Evolutionary conservation across 2,888 invertebrate species (phyloP), one percentile per base, ranked within the genome.

Genomic region (Agrilus cyanescens): DNA sequence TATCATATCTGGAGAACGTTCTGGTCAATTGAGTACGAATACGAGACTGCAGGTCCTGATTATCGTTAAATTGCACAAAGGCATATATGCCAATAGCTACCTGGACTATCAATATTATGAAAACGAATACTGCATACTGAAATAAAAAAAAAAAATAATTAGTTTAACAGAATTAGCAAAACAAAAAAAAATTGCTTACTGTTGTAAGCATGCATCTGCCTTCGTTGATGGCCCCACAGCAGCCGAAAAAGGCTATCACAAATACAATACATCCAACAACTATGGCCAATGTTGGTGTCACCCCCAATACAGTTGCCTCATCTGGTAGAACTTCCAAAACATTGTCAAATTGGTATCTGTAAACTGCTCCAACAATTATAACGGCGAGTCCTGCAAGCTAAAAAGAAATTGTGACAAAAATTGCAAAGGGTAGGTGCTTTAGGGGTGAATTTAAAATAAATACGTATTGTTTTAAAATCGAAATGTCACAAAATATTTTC

Each of bases 31-130:
- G 56, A 2, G 55, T 43, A n/a, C 43, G 46, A 15, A 65, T 53
- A n/a, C 51, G 41, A 3, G 25, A 12, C 37, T 65, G 66, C 51
- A 84, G 70, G 0, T 59, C 57, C 41, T 70, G 67, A 38, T 74
- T 62, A 46, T 72, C 74, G 4, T 76, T 76, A 20, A 75, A 71
- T 58, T 78, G 72, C 3, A 78, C 67, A 66, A 82, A 84, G 42
- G 80, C 70, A 44, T 77, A 73, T 8, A 82, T 75, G 1, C 79
- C 80, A 47, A 84, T 66, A 13, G 78, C 77, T 48, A 85, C 73
- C 74, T 85, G 84, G 43, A 82, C 63, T 42, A 85, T 76, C 62
- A 86, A 78, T 47, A 85, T 72, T 37, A 80, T 71, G 52, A 86
- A 65, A 52, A 85, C 66, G 62, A 82, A 74, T 51, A 82, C 74